A percentile compares a stretch with the other conserved stretches of the same genome.
Evolutionary conservation across 1,140 invertebrate species (phyloP).

Genomic region (Drosophila guanche): DNA sequence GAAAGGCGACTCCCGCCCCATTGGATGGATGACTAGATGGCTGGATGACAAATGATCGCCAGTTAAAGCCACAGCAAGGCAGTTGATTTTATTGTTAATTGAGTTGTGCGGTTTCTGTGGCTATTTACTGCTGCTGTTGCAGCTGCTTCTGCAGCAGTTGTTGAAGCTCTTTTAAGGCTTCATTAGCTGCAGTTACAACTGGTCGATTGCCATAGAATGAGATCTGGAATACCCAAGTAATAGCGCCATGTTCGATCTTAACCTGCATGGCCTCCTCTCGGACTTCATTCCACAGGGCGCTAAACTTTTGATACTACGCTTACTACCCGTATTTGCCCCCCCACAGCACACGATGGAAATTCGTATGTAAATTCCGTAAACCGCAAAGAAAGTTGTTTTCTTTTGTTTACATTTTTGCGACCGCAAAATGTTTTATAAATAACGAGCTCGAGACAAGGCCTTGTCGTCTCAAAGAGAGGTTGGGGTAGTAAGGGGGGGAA

Average conservation of each 20-base stretch:
- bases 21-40: constrained; percentile 28
- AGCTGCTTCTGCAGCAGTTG: neutral
- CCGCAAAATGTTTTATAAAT: constrained; percentile 53
- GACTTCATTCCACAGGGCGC: too few species aligned
- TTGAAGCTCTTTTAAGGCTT: constrained; percentile 30
- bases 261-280: too few species aligned
- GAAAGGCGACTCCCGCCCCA: constrained; percentile 58
- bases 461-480: neutral
- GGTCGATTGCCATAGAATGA: constrained; percentile 22
- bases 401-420: constrained; percentile 25
- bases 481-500: constrained; percentile 2
- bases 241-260: too few species aligned
- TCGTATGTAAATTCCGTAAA: constrained; percentile 34
- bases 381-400: constrained; percentile 45
- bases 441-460: constrained; percentile 29
- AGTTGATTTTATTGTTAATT: constrained; percentile 41
- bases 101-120: constrained; percentile 29
- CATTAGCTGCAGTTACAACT: constrained; percentile 35
- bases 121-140: neutral
- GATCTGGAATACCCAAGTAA: neutral
- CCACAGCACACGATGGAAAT: neutral
- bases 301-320: too few species aligned
- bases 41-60: constrained; percentile 42
- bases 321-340: neutral
- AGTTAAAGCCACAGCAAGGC: constrained; percentile 21